Evolutionary conservation across 2,113 vertebrate species (phyloP).

Genomic region (Hemichromis elongatus): DNA sequence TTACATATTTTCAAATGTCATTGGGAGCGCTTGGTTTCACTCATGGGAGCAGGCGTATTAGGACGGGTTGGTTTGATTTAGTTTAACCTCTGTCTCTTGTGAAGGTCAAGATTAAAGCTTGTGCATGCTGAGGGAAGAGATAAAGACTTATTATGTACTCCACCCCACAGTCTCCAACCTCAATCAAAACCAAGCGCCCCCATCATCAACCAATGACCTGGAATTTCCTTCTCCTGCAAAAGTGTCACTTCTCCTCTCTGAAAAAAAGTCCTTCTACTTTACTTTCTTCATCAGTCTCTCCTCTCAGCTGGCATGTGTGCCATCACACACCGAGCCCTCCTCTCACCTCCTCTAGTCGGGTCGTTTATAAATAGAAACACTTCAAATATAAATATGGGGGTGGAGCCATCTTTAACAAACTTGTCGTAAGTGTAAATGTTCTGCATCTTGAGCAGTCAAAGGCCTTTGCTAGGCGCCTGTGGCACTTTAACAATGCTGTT

Average conservation of each 20-base stretch:
- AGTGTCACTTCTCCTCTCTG: too few relatives aligned
- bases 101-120: accelerated
- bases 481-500: background rate
- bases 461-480: background rate
- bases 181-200: too few relatives aligned
- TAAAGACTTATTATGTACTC: background rate
- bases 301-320: too few relatives aligned
- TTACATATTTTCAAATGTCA: background rate
- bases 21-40: background rate
- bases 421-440: background rate
- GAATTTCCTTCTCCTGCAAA: too few relatives aligned
- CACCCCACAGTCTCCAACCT: too few relatives aligned
- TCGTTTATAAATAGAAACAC: background rate
- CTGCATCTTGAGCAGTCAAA: accelerated
- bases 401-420: background rate
- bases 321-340: too few relatives aligned
- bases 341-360: background rate
- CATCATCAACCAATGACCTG: too few relatives aligned
- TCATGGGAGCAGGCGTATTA: background rate
- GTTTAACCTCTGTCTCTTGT: background rate
- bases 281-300: too few relatives aligned
- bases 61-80: background rate
- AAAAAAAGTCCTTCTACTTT: too few relatives aligned
- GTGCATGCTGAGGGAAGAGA: background rate
- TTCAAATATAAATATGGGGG: background rate